Conservation (phyloP, 2,888 invertebrate genomes). For the Macropis europaea region DNA sequence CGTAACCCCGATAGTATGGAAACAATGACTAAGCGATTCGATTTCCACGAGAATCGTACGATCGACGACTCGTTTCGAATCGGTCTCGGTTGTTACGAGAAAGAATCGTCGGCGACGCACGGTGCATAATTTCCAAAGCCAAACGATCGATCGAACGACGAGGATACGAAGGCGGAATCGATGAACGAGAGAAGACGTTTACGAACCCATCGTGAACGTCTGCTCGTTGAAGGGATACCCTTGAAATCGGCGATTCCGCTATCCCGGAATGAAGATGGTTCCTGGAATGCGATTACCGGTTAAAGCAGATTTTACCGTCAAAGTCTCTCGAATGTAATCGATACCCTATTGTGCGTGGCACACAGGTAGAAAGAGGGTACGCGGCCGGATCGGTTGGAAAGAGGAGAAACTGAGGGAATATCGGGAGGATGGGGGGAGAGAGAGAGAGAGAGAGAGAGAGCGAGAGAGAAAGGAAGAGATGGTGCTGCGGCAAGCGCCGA, state of each 20-base stretch:
- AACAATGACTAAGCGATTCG: slow-evolving; percentile 10
- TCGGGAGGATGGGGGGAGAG: not conserved
- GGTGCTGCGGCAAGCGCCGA: slow-evolving; percentile 24
- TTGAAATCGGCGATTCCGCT: not conserved
- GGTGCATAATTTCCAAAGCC: not conserved
- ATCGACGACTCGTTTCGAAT: not conserved
- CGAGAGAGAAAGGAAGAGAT: not conserved
- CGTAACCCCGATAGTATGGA: not conserved
- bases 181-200: not conserved
- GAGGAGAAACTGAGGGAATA: no score
- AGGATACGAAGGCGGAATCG: not conserved
- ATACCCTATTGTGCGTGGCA: slow-evolving; percentile 59
- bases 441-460: no score
- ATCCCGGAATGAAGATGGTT: not conserved
- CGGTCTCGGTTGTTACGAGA: not conserved
- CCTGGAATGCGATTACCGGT: slow-evolving; percentile 17
- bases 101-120: not conserved
- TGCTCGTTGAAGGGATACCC: not conserved
- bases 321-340: slow-evolving; percentile 58
- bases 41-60: not conserved
- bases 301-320: slow-evolving; percentile 32
- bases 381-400: no score
- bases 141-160: not conserved
- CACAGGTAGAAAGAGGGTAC: slow-evolving; percentile 17
- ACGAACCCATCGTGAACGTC: not conserved